Conservation (phyloP, 2,888 invertebrate genomes). For the Patella pellucida region DNA sequence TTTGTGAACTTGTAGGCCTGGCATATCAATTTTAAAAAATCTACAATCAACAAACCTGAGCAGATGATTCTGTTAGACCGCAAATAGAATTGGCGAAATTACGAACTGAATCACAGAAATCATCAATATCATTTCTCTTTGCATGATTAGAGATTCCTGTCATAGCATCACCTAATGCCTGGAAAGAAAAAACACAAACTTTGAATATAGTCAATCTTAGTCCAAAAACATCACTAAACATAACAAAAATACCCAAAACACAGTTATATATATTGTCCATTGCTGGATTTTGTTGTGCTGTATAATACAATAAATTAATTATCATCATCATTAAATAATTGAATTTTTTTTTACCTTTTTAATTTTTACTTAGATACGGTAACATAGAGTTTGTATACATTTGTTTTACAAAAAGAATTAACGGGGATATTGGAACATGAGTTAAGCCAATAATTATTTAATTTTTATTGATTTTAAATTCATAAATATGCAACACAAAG, state of each 20-base stretch:
- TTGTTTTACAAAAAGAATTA: too few species aligned
- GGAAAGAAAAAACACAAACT: conserved; percentile 20
- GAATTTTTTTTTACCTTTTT: too few species aligned
- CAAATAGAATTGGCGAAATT: conserved; percentile 90
- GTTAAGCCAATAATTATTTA: too few species aligned
- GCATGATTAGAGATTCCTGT: conserved; percentile 91
- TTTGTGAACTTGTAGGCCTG: too few species aligned
- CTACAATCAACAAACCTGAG: conserved; percentile 75
- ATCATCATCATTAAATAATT: too few species aligned
- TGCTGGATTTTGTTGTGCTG: neutral
- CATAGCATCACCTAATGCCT: conserved; percentile 80
- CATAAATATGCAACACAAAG: conserved; percentile 6
- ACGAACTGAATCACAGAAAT: conserved; percentile 86
- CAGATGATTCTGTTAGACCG: conserved; percentile 91
- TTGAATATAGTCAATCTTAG: neutral
- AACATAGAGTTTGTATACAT: too few species aligned
- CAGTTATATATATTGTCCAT: too few species aligned
- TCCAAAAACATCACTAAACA: neutral
- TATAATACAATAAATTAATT: too few species aligned
- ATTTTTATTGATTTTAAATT: too few species aligned
- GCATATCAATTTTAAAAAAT: too few species aligned
- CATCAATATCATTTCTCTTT: conserved; percentile 85
- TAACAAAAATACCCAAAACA: neutral
- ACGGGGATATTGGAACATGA: too few species aligned
- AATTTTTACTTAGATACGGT: too few species aligned